phyloP scores from a whole-genome alignment of 2,797 vertebrate genomes.

The Rhynchonycteris naso region DNA sequence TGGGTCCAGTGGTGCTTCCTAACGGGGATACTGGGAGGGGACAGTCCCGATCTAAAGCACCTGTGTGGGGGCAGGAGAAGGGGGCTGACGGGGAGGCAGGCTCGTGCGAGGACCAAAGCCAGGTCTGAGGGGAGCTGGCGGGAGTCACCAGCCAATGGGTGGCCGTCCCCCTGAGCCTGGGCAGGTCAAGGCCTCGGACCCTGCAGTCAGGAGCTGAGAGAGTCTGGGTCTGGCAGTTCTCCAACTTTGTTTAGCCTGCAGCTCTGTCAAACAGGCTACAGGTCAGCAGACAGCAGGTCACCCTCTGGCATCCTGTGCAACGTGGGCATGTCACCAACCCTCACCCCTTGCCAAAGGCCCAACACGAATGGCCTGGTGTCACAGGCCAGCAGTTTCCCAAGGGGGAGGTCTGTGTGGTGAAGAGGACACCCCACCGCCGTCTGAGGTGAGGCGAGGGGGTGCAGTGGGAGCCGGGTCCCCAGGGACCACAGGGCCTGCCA shows the following conservation, averaged over 20 bases:
- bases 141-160: rapidly evolving
- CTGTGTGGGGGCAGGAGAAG: rapidly evolving
- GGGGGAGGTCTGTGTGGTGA: background rate
- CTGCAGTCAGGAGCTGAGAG: background rate
- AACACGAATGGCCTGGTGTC: background rate
- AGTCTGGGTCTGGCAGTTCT: background rate
- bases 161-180: background rate
- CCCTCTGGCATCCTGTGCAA: background rate
- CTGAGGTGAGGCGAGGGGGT: background rate
- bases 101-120: background rate
- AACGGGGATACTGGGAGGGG: rapidly evolving
- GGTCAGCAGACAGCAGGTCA: background rate
- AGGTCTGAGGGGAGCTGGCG: background rate
- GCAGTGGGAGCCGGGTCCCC: background rate
- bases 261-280: background rate
- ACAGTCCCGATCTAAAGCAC: background rate
- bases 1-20: background rate
- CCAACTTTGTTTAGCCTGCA: background rate
- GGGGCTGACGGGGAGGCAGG: background rate
- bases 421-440: background rate
- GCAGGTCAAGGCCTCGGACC: background rate
- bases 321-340: background rate
- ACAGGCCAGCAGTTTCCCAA: background rate
- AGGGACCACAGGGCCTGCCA: background rate
- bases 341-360: background rate